Base-by-base conservation (phyloP, 2,797 vertebrate species). In the Lacerta agilis region DNA sequence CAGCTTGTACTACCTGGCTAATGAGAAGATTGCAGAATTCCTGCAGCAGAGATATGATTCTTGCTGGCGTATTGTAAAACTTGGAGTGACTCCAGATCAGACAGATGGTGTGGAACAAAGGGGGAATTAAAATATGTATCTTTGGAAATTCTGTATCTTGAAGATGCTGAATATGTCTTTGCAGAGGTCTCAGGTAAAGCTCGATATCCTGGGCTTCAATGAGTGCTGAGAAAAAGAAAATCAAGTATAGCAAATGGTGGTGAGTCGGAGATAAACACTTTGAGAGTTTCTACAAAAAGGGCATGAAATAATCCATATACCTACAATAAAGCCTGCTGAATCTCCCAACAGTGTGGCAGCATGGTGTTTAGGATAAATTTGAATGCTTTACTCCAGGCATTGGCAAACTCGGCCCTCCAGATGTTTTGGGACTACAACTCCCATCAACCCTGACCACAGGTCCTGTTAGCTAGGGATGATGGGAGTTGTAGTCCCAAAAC, bases 1-100 rank as follows among this genome's bases (percentile, higher is more conserved):
- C 76, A 38, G n/a, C 58, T 83, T 76, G 36, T 83, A 43, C 8
- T 96, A 97, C 97, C 97, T 97, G 96, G 66, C 97, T 94, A 94
- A 97, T 97, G 87, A 98, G 90, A 75, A 98, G 94, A 94, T 97
- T 98, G 95, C 97, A 97, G 79, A 98, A 96, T 92, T 98, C 97
- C 91, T 98, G 97, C 77, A 98, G 93, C 69, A 98, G 93, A 82
- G 97, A 93, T 87, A 97, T 94, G 2, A 98, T 94, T 87, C 94
- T 95, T 15, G 85, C 92, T 45, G 98, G 97, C 1, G 67, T 96
- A 73, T 95, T 97, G 87, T 97, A 98, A 91, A 95, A 97, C n/a
- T 89, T 86, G 77, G 97, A 98, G 90, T 97, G 97, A 82, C 94
- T 98, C 97, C 97, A 97, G 88, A 98, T 96, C 43, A 98, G 96